phyloP scores from a whole-genome alignment of 1,140 invertebrate species.

The Drosophila varians region DNA sequence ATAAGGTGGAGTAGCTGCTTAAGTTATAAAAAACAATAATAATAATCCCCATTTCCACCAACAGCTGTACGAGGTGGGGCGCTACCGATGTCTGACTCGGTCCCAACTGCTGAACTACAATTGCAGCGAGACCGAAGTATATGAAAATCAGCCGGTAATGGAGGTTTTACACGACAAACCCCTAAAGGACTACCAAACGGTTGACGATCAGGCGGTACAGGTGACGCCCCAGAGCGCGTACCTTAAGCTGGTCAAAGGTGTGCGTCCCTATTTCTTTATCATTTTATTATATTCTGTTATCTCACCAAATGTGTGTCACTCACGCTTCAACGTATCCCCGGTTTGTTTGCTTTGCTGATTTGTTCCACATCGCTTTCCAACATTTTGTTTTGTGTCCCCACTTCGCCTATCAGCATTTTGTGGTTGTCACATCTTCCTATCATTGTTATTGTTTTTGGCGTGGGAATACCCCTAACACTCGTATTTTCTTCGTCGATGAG shows the following conservation, averaged over 20 bases:
- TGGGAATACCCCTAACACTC: conserved; percentile 22
- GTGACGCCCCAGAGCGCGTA: conserved; percentile 86
- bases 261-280: conserved; percentile 2
- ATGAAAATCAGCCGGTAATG: conserved; percentile 71
- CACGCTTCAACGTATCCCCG: background rate
- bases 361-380: conserved; percentile 64
- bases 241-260: conserved; percentile 84
- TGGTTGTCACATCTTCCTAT: conserved; percentile 42
- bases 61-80: conserved; percentile 45
- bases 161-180: conserved; percentile 62
- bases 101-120: conserved; percentile 49
- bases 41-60: background rate
- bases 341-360: conserved; percentile 63
- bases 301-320: conserved; percentile 44
- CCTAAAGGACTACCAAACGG: conserved; percentile 81
- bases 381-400: conserved; percentile 37
- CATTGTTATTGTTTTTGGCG: conserved; percentile 30
- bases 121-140: conserved; percentile 54
- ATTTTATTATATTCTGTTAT: conserved; percentile 10
- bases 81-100: conserved; percentile 69
- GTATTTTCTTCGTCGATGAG: background rate
- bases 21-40: background rate
- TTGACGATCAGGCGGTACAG: conserved; percentile 85
- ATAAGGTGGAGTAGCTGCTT: conserved; percentile 64
- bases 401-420: conserved; percentile 41